Base-by-base conservation (phyloP, 2,888 invertebrate genomes). In the Clepsis dumicolana region DNA sequence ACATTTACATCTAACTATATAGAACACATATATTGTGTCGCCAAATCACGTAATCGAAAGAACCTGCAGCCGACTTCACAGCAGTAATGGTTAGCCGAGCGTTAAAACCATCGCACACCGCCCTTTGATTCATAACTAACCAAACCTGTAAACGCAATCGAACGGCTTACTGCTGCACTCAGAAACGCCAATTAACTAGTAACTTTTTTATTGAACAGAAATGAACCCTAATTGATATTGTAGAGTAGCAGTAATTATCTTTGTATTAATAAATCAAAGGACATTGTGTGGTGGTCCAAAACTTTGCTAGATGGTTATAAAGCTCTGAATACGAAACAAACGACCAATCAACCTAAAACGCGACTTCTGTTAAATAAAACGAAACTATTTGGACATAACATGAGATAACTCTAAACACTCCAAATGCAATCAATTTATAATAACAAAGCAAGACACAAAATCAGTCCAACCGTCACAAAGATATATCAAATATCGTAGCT, bases 311-410 rank as follows among this genome's bases (percentile, higher is more conserved):
- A 67, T 63, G 72, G 65, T 72, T 72, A 74, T 72, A 64, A 71
- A 75, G 72, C 74, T 74, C 73, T 71, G 73, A 73, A 75, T 77
- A 79, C 74, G 72, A 79, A 79, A 81, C 74, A 75, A 80, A 80
- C 75, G 74, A 78, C 75, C 79, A 81, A 83, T 82, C 77, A 86
- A 85, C 83, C 75, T 82, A 79, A 80, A 84, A 80, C 79, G 83
- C 80, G 84, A 86, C 83, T 84, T 85, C 84, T 80, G 85, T 84
- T 86, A 88, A 86, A 85, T 84, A 85, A 83, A 80, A 83, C 72
- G 75, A 76, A 80, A 77, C 80, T 79, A 78, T 74, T 73, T 72
- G 35, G 64, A 65, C 65, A 70, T 56, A 62, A 50, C 50, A 57
- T 63, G 67, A 67, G 67, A 67, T 63, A 67, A 67, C 67, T 63